phyloP scores from a whole-genome alignment of 2,113 vertebrate species.

The Hydropotes inermis region DNA sequence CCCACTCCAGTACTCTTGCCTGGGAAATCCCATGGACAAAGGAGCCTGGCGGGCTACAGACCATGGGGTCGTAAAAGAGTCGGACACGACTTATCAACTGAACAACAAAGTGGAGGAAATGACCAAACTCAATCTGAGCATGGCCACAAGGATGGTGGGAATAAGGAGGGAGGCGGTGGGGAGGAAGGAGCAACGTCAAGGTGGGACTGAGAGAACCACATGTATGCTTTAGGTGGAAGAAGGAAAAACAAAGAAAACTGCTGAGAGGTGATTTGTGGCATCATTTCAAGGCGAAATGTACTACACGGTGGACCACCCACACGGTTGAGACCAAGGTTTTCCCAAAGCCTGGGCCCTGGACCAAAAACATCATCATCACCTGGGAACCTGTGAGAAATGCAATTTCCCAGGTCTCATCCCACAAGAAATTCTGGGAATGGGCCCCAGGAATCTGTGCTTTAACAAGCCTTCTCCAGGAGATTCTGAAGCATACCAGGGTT shows the following conservation, averaged over 20 bases:
- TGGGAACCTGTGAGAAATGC: not conserved
- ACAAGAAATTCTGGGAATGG: not conserved
- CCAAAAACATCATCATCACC: not conserved
- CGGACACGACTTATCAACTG: not conserved
- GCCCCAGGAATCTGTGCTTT: not conserved
- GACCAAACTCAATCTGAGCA: not conserved
- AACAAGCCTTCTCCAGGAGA: not conserved
- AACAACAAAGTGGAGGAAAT: not conserved
- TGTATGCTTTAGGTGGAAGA: not conserved
- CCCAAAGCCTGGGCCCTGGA: not conserved
- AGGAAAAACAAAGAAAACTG: not conserved
- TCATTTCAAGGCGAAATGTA: not conserved
- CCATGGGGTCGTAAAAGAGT: not conserved
- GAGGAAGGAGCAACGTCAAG: not conserved
- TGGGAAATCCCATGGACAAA: not conserved
- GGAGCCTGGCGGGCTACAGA: not conserved
- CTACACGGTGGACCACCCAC: not conserved
- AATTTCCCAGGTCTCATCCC: not conserved
- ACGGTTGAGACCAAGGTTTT: not conserved
- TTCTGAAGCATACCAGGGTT: not conserved
- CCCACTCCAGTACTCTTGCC: not conserved
- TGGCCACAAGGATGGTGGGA: not conserved
- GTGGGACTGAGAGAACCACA: not conserved
- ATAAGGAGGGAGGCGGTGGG: fast-evolving
- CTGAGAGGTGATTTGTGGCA: not conserved